These are phyloP conservation scores for Balanococcus diminutus DNA, from an alignment of 2,888 invertebrate species.

Conservation along the genomic window DNA sequence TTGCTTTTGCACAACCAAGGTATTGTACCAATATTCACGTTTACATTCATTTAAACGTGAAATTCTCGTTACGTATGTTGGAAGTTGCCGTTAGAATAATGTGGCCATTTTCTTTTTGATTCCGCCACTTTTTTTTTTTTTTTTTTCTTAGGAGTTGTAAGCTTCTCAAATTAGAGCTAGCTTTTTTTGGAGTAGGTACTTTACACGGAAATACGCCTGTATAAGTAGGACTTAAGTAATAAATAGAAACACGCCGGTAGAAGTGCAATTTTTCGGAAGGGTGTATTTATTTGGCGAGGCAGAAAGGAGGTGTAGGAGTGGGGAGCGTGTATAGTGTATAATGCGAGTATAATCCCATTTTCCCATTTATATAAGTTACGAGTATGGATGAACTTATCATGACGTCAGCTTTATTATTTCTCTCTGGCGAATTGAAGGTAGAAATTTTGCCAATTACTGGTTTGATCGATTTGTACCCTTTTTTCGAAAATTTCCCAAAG, in stretches of 20 bases:
- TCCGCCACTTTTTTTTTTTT: background rate
- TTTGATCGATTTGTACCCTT: background rate
- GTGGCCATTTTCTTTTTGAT: background rate
- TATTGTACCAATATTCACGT: constrained; percentile 62
- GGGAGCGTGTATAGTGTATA: background rate
- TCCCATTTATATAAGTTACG: too few relatives aligned
- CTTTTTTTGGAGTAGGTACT: background rate
- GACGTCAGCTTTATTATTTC: background rate
- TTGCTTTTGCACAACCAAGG: constrained; percentile 96
- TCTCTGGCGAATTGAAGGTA: background rate
- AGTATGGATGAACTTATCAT: background rate
- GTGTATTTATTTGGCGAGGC: background rate
- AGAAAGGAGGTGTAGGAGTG: background rate
- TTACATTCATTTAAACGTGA: background rate
- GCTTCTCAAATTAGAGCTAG: background rate
- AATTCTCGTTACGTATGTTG: constrained; percentile 23
- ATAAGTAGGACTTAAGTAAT: background rate
- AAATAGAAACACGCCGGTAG: background rate
- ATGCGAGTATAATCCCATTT: too few relatives aligned
- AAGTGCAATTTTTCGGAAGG: too few relatives aligned
- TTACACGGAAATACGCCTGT: background rate
- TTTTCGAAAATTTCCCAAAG: background rate
- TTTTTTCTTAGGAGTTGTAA: too few relatives aligned
- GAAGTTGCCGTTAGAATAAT: background rate
- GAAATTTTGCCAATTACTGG: background rate